Percentiles rank a stretch among this genome's conserved stretches.
Evolutionary conservation across 2,888 invertebrate genomes (phyloP).

Genomic region (Eupelmus urozonus): DNA sequence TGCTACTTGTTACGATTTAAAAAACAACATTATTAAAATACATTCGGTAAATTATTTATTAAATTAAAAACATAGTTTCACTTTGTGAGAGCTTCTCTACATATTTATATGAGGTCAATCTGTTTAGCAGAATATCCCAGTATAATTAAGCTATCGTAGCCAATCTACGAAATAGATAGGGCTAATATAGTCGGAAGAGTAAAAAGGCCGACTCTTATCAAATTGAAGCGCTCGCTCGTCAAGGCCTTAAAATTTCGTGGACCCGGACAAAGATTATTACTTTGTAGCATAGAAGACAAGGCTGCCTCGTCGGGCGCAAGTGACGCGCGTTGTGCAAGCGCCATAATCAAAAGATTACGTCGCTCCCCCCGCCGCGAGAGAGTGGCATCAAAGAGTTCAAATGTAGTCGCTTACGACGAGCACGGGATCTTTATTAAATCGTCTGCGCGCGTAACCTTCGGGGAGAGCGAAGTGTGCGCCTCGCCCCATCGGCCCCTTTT

Average conservation of each 20-base stretch:
- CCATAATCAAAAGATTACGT: constrained; percentile 61
- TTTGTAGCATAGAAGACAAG: background rate
- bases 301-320: constrained; percentile 28
- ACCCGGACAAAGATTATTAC: constrained; percentile 16
- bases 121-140: too few relatives aligned
- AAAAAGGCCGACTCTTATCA: too few relatives aligned
- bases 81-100: too few relatives aligned
- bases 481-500: background rate
- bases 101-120: too few relatives aligned
- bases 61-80: too few relatives aligned
- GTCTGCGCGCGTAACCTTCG: constrained; percentile 67
- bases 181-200: too few relatives aligned
- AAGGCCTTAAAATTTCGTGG: constrained; percentile 5
- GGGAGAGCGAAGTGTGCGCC: constrained; percentile 68
- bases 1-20: too few relatives aligned
- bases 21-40: too few relatives aligned
- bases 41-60: too few relatives aligned
- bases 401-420: constrained; percentile 53
- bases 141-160: too few relatives aligned
- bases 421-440: constrained; percentile 73
- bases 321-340: constrained; percentile 43
- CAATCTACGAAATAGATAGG: too few relatives aligned
- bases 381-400: constrained; percentile 71
- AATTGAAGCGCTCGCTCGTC: too few relatives aligned
- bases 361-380: constrained; percentile 46